Base-by-base conservation (phyloP, 1,140 invertebrate genomes). In the Vanessa tameamea region DNA sequence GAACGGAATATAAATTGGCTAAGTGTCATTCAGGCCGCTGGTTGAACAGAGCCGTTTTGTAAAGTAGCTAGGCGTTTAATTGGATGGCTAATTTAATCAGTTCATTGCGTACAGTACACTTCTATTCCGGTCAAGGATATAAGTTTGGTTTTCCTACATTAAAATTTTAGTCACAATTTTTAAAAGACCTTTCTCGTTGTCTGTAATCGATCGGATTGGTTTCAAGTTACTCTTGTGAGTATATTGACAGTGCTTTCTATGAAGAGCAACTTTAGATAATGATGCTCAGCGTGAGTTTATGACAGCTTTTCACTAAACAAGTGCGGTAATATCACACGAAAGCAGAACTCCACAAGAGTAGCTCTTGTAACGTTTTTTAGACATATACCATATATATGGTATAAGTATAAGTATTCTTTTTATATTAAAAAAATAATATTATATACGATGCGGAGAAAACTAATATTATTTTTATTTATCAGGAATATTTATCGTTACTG, bases 201-300 rank as follows among this genome's bases (percentile, higher is more conserved):
- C n/a, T 51, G 48, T 51, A 51, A n/a, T n/a, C 5, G 1, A n/a
- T 51, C 12, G 4, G 12, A 51, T 51, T 15, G 13, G 7, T 51
- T 14, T 51, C 47, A 51, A 26, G 31, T 31, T 57, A 43, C 50
- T 37, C 47, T 64, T 69, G n/a, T 57, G 43, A 61, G 47, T 13
- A 16, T 72, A 26, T 72, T 71, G 69, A 43, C 47, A 63, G 57
- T 70, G 68, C 47, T 63, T 70, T 63, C 57, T 11, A 69, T 74
- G 67, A 64, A 70, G 73, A 67, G 59, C 69, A 71, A 75, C 55
- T 75, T 71, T 26, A 75, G 69, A 75, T 75, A 75, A 71, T 68
- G 68, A 65, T 68, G 64, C 74, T 75, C 43, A 51, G 69, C 47
- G 47, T 16, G 47, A 64, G 59, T 75, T 69, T 75, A 65, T 67